Evolutionary conservation across 2,888 invertebrate genomes (phyloP).

Genomic region (Rotaria magnacalcarata): DNA sequence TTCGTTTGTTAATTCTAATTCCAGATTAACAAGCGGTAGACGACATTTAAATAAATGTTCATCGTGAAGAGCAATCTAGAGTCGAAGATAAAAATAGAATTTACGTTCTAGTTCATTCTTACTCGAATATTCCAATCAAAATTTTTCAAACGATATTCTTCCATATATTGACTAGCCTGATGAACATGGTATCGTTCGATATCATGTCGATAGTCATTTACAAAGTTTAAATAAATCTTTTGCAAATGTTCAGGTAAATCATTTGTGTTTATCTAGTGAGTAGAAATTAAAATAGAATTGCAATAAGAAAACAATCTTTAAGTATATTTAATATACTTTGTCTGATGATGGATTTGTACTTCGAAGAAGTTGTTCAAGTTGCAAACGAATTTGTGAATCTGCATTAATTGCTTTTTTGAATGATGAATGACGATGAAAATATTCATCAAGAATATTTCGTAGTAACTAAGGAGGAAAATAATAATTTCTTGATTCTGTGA

Average conservation of each 20-base stretch:
- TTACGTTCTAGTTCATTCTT: background rate
- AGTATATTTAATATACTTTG: background rate
- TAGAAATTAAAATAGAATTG: too few relatives aligned
- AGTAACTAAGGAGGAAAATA: background rate
- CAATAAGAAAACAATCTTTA: background rate
- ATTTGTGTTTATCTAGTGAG: background rate
- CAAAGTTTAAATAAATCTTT: background rate
- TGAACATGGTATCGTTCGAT: conserved; percentile 5
- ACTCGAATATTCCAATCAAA: conserved; percentile 29
- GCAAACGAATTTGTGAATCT: background rate
- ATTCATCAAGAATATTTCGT: background rate
- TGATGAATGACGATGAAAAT: background rate
- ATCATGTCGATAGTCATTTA: background rate
- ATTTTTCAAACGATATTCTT: background rate
- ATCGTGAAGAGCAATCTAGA: background rate
- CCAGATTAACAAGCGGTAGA: background rate
- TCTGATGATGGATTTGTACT: conserved; percentile 1
- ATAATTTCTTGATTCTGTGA: background rate
- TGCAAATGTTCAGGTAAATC: conserved; percentile 13
- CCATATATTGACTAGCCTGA: background rate
- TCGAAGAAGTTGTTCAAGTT: background rate
- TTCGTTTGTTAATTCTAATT: background rate
- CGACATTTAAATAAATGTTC: conserved; percentile 27
- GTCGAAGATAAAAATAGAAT: too few relatives aligned
- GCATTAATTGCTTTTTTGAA: background rate